These are phyloP conservation scores for Centroberyx gerrardi DNA, from an alignment of 2,797 vertebrate genomes.

Conservation along the genomic window DNA sequence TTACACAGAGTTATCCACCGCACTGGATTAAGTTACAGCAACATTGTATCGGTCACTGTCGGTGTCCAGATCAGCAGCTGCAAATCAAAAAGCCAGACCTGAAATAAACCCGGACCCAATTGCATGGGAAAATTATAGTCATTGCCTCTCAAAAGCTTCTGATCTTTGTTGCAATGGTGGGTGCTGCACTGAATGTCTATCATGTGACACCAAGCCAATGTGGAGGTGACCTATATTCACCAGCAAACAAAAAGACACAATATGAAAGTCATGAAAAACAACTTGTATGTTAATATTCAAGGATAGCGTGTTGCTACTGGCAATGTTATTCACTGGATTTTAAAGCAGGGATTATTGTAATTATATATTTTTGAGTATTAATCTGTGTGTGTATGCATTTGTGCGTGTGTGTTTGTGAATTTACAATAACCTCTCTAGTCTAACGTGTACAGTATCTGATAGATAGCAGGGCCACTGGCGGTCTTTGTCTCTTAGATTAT, in stretches of 20 bases:
- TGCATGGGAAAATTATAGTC: constrained; percentile 52
- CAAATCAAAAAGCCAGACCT: constrained; percentile 61
- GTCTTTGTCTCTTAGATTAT: constrained; percentile 66
- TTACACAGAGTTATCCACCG: constrained; percentile 59
- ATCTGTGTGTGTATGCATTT: constrained; percentile 15
- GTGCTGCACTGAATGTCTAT: constrained; percentile 56
- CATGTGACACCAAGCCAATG: constrained; percentile 55
- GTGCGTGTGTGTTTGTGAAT: constrained; percentile 33
- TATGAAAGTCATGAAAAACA: constrained; percentile 47
- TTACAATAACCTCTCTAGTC: constrained; percentile 16
- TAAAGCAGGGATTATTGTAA: constrained; percentile 45
- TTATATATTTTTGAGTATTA: constrained; percentile 24
- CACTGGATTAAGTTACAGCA: constrained; percentile 63
- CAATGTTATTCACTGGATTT: constrained; percentile 25
- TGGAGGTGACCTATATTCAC: constrained; percentile 74
- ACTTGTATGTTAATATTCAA: constrained; percentile 53
- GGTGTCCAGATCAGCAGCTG: constrained; percentile 51
- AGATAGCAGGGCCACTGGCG: constrained; percentile 51
- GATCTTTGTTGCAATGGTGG: constrained; percentile 62
- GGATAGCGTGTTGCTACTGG: constrained; percentile 54
- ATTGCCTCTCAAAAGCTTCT: constrained; percentile 48
- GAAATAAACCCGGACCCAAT: constrained; percentile 66
- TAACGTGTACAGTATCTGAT: constrained; percentile 41
- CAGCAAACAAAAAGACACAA: constrained; percentile 59
- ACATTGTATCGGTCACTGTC: constrained; percentile 47